Percentiles rank a stretch among this genome's conserved stretches.
These are phyloP conservation scores for Hermetia illucens DNA, from an alignment of 1,140 invertebrate genomes.

Conservation along the genomic window DNA sequence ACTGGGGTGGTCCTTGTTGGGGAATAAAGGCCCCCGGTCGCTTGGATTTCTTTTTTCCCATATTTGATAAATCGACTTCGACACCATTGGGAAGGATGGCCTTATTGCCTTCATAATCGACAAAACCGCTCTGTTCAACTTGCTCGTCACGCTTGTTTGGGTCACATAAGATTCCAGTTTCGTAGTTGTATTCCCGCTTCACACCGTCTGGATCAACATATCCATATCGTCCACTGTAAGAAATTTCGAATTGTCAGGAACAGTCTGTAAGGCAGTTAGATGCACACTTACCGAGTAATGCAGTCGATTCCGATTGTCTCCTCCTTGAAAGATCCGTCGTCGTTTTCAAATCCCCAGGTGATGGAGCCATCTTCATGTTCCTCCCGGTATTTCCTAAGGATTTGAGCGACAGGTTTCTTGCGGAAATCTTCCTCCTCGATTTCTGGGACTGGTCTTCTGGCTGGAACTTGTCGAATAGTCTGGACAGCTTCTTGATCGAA, in stretches of 20 bases:
- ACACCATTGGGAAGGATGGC: conserved; percentile 53
- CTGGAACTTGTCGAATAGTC: neutral
- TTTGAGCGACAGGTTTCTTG: conserved; percentile 57
- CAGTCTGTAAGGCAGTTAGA: neutral
- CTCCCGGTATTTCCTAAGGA: conserved; percentile 56
- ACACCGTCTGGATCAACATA: conserved; percentile 69
- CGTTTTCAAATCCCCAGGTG: conserved; percentile 75
- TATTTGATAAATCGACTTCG: conserved; percentile 47
- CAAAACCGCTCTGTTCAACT: conserved; percentile 51
- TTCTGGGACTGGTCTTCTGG: neutral
- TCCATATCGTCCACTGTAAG: conserved; percentile 57
- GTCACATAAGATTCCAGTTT: conserved; percentile 52
- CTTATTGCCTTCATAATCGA: conserved; percentile 56
- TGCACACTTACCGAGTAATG: conserved; percentile 37
- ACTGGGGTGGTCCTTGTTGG: too few species aligned
- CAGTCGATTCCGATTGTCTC: conserved; percentile 68
- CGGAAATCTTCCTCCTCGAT: neutral
- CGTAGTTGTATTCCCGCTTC: conserved; percentile 55
- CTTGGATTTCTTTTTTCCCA: conserved; percentile 53
- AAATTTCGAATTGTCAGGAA: neutral
- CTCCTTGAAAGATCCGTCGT: conserved; percentile 55
- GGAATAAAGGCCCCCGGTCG: conserved; percentile 37
- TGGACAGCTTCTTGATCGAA: conserved; percentile 15
- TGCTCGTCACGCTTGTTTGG: conserved; percentile 43
- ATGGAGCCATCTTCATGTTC: conserved; percentile 70